Evolutionary conservation across 2,113 vertebrate genomes (phyloP), one percentile per base, ranked within the genome.

Genomic region (Pseudorhombus dupliciocellatus): DNA sequence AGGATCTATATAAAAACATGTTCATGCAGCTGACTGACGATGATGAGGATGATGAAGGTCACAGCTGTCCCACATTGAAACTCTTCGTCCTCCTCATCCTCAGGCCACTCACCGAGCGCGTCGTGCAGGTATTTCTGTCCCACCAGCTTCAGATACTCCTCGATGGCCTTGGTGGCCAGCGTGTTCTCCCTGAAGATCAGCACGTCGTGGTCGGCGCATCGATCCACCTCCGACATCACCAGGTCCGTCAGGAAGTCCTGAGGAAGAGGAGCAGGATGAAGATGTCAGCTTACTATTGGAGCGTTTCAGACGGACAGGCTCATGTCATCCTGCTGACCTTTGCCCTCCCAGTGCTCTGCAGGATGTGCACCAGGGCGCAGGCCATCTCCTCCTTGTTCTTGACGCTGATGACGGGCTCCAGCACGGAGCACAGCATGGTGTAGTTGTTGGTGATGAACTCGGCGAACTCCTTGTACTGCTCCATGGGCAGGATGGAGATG

Each of bases 131-230:
- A 99, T 28, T 97, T 97, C 80, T 98, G 96, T 44, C 97, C 98
- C 68, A 98, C 96, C 90, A 99, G 87, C 87, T 98, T 98, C 54
- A 99, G 94, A 80, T 97, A 99, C 7, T 99, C 97, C 84, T 99
- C 98, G 62, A 98, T 96, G 83, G 97, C 94, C 90, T 99, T 99
- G 84, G 97, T 98, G 75, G 97, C 97, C 26, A 98, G 93, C 0
- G 98, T 99, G 89, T 99, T 99, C 91, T 99, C 97, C 86, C 97
- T 94, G 94, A 99, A 99, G 93, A 99, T 97, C 87, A 99, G 91
- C 53, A 96, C 96, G 10, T 99, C 97, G 1, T 98, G 96, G 11
- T 98, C 97, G 14, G 95, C 96, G 63, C 97, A 99, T 12, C 97
- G 96, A 76, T 98, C 96, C 18, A 99, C 95, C 84, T 99, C 98